phyloP scores from a whole-genome alignment of 1,140 invertebrate genomes.

The Drosophila parvula region DNA sequence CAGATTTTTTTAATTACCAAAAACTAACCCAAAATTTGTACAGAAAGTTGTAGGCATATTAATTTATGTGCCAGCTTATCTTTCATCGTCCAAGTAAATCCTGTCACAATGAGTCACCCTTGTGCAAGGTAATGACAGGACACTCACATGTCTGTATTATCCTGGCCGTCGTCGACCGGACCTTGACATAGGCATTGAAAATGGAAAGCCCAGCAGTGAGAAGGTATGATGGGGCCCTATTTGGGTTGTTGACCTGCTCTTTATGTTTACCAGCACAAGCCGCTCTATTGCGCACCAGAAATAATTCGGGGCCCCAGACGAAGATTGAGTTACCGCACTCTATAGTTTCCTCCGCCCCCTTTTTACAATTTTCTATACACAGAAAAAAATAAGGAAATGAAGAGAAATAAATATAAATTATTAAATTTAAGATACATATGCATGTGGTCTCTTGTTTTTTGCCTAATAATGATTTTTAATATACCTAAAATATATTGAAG shows the following conservation, averaged over 20 bases:
- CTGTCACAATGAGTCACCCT: constrained; percentile 30
- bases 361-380: constrained; percentile 14
- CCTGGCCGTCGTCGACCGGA: constrained; percentile 42
- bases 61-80: constrained; percentile 20
- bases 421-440: no score
- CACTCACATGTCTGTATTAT: constrained; percentile 28
- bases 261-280: constrained; percentile 57
- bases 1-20: constrained; percentile 3
- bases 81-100: constrained; percentile 14
- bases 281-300: constrained; percentile 64
- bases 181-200: constrained; percentile 70
- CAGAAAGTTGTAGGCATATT: no score
- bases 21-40: background rate
- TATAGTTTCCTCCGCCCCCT: constrained; percentile 20
- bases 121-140: constrained; percentile 37
- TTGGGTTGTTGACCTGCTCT: constrained; percentile 60
- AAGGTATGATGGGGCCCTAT: background rate
- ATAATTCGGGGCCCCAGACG: constrained; percentile 22
- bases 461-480: no score
- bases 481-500: no score
- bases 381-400: constrained; percentile 4
- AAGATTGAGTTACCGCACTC: constrained; percentile 57
- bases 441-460: no score
- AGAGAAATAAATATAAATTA: no score
- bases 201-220: constrained; percentile 23